phyloP scores from a whole-genome alignment of 37 sponge, comb jelly and placozoan genomes.

The Geodia barretti region DNA sequence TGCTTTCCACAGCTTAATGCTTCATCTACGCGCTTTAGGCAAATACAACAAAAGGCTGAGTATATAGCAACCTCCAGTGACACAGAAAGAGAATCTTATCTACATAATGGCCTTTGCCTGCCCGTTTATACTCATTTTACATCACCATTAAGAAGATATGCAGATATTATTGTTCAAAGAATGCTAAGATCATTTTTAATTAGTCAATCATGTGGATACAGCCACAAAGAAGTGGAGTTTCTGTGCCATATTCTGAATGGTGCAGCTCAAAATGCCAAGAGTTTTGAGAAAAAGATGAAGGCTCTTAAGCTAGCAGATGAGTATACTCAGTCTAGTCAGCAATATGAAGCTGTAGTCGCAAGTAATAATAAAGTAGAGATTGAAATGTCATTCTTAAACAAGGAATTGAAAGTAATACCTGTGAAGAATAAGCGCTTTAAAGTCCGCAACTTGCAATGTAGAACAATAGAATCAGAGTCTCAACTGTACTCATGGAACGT shows the following conservation, averaged over 20 bases:
- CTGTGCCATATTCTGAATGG: conserved; percentile 12
- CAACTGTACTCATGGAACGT: background rate
- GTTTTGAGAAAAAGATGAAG: conserved; percentile 13
- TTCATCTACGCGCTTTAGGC: background rate
- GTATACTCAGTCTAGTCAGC: background rate
- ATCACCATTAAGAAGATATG: conserved; percentile 55
- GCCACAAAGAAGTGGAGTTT: background rate
- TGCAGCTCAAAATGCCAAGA: conserved; percentile 5
- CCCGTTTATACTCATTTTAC: conserved; percentile 52
- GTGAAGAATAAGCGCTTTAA: conserved; percentile 4
- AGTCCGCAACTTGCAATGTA: background rate
- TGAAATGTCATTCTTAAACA: conserved; percentile 17
- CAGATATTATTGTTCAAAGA: conserved; percentile 52
- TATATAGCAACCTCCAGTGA: background rate
- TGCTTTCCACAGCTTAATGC: conserved; percentile 48
- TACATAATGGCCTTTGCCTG: conserved; percentile 18
- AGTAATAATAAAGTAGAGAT: background rate
- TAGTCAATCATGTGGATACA: background rate
- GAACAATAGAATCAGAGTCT: background rate
- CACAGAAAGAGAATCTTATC: background rate
- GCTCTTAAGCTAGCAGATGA: conserved; percentile 6
- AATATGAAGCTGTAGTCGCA: conserved; percentile 11
- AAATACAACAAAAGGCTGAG: conserved; percentile 11
- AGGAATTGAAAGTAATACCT: background rate
- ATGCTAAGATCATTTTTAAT: conserved; percentile 6